Conservation (phyloP, 2,888 invertebrate species). For the Leucoma salicis region DNA sequence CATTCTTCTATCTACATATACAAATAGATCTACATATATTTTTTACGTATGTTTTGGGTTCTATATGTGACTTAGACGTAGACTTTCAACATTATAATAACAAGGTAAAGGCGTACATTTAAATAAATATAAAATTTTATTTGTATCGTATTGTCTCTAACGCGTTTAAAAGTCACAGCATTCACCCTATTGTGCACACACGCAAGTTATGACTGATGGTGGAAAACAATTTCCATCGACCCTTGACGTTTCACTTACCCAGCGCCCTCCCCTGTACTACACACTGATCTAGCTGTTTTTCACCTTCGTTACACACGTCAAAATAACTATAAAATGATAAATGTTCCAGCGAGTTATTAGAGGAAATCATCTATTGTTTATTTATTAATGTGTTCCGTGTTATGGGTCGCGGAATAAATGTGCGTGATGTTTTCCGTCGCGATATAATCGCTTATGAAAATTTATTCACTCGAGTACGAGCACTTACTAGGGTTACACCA, state of each 20-base stretch:
- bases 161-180: slow-evolving; percentile 36
- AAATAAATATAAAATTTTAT: slow-evolving; percentile 3
- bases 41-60: too few species aligned
- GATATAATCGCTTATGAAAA: slow-evolving; percentile 59
- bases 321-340: slow-evolving; percentile 69
- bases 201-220: slow-evolving; percentile 70
- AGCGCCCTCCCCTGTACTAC: slow-evolving; percentile 34
- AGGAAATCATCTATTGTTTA: slow-evolving; percentile 64
- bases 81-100: too few species aligned
- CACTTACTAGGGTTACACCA: slow-evolving; percentile 32
- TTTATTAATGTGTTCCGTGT: slow-evolving; percentile 58
- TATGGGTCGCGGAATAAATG: slow-evolving; percentile 38
- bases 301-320: slow-evolving; percentile 78
- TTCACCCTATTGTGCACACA: slow-evolving; percentile 45
- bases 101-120: slow-evolving; percentile 2
- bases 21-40: too few species aligned
- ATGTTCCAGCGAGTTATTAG: slow-evolving; percentile 42
- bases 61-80: too few species aligned
- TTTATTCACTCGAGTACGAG: slow-evolving; percentile 49
- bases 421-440: slow-evolving; percentile 46
- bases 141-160: slow-evolving; percentile 17
- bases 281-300: slow-evolving; percentile 71
- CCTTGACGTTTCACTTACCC: slow-evolving; percentile 73
- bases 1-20: too few species aligned
- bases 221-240: slow-evolving; percentile 77